phyloP scores from a whole-genome alignment of 1,140 invertebrate genomes.

The Nasonia giraulti region DNA sequence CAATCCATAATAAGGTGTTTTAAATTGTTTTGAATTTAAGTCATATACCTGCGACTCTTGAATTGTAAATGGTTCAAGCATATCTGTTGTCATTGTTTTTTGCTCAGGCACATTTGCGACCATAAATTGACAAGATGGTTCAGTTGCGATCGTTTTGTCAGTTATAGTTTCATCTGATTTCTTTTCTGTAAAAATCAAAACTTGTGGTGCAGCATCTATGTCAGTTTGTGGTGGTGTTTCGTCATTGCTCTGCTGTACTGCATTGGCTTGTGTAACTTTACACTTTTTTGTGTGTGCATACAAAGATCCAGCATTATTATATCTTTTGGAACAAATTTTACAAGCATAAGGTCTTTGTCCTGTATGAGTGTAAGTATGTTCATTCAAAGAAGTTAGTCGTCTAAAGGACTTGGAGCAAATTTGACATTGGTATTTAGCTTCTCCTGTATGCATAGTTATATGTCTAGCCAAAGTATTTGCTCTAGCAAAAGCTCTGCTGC shows the following conservation, averaged over 20 bases:
- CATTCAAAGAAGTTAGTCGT: constrained; percentile 67
- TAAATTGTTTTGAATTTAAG: constrained; percentile 63
- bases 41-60: constrained; percentile 63
- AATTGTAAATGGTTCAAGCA: constrained; percentile 60
- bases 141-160: constrained; percentile 51
- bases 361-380: constrained; percentile 69
- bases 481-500: constrained; percentile 79
- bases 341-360: constrained; percentile 74
- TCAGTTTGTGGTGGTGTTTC: constrained; percentile 51
- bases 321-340: constrained; percentile 78
- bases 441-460: constrained; percentile 81
- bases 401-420: constrained; percentile 68
- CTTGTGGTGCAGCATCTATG: constrained; percentile 48
- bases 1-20: constrained; percentile 64
- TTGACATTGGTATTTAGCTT: constrained; percentile 69
- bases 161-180: constrained; percentile 59
- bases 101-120: constrained; percentile 63
- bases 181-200: constrained; percentile 63
- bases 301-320: constrained; percentile 68
- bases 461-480: constrained; percentile 90
- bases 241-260: constrained; percentile 49
- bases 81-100: constrained; percentile 57
- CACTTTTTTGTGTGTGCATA: constrained; percentile 70
- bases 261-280: constrained; percentile 60
- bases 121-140: constrained; percentile 61